Base-by-base conservation (phyloP, 2,888 invertebrate species). In the Osmoderma eremita region DNA sequence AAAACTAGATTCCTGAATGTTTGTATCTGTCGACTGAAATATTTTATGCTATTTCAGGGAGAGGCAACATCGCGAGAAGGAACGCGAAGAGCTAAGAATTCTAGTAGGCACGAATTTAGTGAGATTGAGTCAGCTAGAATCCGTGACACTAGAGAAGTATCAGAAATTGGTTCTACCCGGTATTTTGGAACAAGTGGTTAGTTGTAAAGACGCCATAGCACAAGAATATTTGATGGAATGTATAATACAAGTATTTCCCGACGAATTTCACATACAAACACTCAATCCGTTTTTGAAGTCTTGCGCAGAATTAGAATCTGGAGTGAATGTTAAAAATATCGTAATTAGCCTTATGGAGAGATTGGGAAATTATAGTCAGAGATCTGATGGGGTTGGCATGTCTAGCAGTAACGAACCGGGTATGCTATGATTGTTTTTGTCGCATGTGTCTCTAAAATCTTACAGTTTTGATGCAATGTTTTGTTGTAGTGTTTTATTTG, bases 191-290 rank as follows among this genome's bases (percentile, higher is more conserved):
- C 99, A 99, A 84, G 97, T 96, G 17, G 98, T 99, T 62, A 97
- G 97, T 81, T 99, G 99, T 79, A 85, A 95, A 70, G 99, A 99
- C 84, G 94, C 97, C 0, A 98, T 99, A 69, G 98, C 99, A 0
- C 98, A 99, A 84, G 98, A 99, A 84, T 99, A 99, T 82, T 88
- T 99, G 18, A 98, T 99, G 98, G 98, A 98, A 83, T 98, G 98
- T 79, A 95, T 98, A 67, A 98, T 98, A 80, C 98, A 98, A 88
- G 96, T 97, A 20, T 99, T 99, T 81, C 98, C 99, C 0, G 99
- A 99, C 80, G 99, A 99, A 83, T 98, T 98, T 82, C 99, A 99
- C 84, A 85, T 99, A 77, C 94, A 96, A 75, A 98, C 98, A 0
- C 85, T 99, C 69, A 94, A 93, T 81, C 92, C 95, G 48, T 99